A percentile compares a stretch with the other conserved stretches of the same genome.
These are phyloP conservation scores for Drosophila melanosoma DNA, from an alignment of 2,888 invertebrate genomes.

Conservation along the genomic window DNA sequence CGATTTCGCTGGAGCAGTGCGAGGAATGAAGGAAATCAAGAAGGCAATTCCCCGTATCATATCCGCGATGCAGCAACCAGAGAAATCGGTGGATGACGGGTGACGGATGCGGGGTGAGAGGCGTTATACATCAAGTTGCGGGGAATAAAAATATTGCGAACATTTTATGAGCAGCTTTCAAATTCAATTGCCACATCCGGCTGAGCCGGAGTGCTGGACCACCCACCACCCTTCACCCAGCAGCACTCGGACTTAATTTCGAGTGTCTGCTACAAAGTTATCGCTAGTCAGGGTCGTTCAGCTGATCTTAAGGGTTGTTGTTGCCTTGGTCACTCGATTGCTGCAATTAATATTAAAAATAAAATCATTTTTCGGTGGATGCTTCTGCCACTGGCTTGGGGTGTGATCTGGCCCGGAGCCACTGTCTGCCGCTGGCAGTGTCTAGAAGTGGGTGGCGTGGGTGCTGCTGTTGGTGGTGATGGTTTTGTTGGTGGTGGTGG, in stretches of 20 bases:
- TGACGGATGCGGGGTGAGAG: background rate
- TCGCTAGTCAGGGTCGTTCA: slow-evolving; percentile 13
- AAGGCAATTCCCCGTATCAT: background rate
- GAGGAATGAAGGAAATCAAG: background rate
- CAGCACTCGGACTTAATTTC: background rate
- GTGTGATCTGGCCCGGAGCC: slow-evolving; percentile 36
- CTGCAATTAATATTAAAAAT: slow-evolving; percentile 80
- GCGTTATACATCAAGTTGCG: background rate
- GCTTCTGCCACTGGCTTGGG: slow-evolving; percentile 36
- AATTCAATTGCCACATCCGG: slow-evolving; percentile 74
- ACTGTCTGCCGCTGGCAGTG: slow-evolving; percentile 46
- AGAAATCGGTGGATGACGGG: background rate
- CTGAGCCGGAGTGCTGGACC: slow-evolving; percentile 30
- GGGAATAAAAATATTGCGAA: slow-evolving; percentile 27
- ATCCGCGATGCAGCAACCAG: background rate
- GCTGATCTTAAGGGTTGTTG: slow-evolving; percentile 64
- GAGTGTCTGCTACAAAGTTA: slow-evolving; percentile 8
- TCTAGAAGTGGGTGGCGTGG: slow-evolving; percentile 9
- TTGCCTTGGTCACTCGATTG: slow-evolving; percentile 77
- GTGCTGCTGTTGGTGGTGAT: slow-evolving; percentile 8
- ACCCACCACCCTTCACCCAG: background rate
- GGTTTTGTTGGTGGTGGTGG: slow-evolving; percentile 27
- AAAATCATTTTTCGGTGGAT: slow-evolving; percentile 66
- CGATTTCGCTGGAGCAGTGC: slow-evolving; percentile 10
- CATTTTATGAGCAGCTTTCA: slow-evolving; percentile 39